These are phyloP conservation scores for Arrhamphus sclerolepis DNA, from an alignment of 2,797 vertebrate genomes.

Conservation along the genomic window DNA sequence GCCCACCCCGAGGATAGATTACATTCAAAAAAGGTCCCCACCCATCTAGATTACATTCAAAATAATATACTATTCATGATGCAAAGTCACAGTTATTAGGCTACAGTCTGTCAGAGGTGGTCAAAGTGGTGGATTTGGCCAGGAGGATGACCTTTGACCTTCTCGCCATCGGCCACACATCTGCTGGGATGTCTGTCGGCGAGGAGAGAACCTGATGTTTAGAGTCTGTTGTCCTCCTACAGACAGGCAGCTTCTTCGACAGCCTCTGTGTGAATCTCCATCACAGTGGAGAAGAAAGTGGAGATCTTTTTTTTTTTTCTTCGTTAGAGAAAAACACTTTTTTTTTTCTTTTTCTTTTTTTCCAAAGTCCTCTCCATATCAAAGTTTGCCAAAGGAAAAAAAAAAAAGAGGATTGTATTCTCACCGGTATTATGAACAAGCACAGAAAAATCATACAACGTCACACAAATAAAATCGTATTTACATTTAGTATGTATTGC, in stretches of 20 bases:
- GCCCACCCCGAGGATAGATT: conserved; percentile 59
- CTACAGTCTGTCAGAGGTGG: conserved; percentile 77
- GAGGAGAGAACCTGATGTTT: conserved; percentile 46
- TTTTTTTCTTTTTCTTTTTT: conserved; percentile 45
- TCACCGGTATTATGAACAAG: conserved; percentile 74
- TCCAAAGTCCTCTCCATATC: conserved; percentile 66
- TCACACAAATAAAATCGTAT: conserved; percentile 79
- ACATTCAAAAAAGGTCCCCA: conserved; percentile 78
- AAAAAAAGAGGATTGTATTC: conserved; percentile 63
- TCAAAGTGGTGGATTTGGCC: conserved; percentile 45
- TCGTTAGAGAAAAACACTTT: conserved; percentile 52
- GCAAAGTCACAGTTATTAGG: conserved; percentile 89
- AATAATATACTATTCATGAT: conserved; percentile 87
- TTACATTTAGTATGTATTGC: conserved; percentile 81
- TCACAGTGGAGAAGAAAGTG: conserved; percentile 69
- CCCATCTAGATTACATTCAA: conserved; percentile 80
- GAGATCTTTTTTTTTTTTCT: conserved; percentile 33
- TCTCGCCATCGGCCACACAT: conserved; percentile 42
- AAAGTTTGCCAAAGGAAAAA: conserved; percentile 52
- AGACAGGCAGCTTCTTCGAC: conserved; percentile 53
- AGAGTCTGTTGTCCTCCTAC: conserved; percentile 59
- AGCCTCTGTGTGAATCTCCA: conserved; percentile 60
- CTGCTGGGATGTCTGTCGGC: conserved; percentile 48
- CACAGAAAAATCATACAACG: conserved; percentile 76
- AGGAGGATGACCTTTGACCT: conserved; percentile 54